These are phyloP conservation scores for Torymus texanus DNA, from an alignment of 2,888 invertebrate species.

Conservation along the genomic window DNA sequence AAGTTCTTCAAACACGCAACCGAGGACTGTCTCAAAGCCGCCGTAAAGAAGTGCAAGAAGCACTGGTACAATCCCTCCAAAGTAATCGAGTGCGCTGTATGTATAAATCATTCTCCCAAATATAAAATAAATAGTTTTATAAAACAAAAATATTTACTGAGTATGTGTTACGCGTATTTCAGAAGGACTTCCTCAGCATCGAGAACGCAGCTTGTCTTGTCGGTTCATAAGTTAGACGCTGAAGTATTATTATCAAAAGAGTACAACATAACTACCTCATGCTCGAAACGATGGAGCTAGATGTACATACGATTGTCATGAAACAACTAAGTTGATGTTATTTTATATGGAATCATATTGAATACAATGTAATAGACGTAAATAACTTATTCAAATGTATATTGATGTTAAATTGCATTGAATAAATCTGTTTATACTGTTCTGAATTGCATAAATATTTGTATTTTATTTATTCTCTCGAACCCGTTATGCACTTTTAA, in stretches of 20 bases:
- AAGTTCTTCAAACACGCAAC: slow-evolving; percentile 14
- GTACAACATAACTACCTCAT: no score
- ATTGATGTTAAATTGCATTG: no score
- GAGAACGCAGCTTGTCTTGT: slow-evolving; percentile 14
- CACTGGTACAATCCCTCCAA: slow-evolving; percentile 34
- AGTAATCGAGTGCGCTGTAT: slow-evolving; percentile 33
- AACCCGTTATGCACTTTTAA: no score
- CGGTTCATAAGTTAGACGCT: neutral
- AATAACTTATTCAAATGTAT: no score
- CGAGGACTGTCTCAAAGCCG: slow-evolving; percentile 13
- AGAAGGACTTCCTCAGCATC: slow-evolving; percentile 32
- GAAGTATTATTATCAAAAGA: neutral
- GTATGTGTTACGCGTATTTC: neutral
- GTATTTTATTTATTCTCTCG: no score
- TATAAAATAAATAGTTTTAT: neutral
- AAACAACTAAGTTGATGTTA: no score
- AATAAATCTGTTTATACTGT: no score
- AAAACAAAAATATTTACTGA: neutral
- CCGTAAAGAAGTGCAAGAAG: slow-evolving; percentile 30
- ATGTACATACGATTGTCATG: neutral
- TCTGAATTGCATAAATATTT: no score
- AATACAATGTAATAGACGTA: no score
- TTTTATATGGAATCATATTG: no score
- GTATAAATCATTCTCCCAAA: neutral
- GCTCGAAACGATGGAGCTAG: neutral